Evolutionary conservation across 2,113 vertebrate genomes (phyloP).

Genomic region (human (Homo sapiens)): DNA sequence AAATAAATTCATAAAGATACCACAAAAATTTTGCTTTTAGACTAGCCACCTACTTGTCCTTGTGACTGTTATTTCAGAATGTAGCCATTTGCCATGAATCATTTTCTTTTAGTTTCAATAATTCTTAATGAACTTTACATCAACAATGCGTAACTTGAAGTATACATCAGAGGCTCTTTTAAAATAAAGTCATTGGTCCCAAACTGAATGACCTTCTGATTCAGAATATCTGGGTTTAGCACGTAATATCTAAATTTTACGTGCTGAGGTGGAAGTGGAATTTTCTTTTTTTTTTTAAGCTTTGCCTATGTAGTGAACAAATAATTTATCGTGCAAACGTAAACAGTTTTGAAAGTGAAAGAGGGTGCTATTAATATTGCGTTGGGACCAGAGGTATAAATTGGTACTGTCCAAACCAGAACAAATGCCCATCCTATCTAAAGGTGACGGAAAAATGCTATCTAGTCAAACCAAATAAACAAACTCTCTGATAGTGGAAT

Average conservation of each 20-base stretch:
- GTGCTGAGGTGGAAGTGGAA: too few relatives aligned
- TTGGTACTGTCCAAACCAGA: background rate
- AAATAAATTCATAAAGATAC: background rate
- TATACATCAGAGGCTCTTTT: background rate
- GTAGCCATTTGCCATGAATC: background rate
- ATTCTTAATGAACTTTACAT: background rate
- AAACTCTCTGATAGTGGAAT: background rate
- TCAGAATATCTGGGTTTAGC: background rate
- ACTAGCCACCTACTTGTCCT: background rate
- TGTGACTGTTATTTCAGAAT: background rate
- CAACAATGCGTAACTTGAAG: background rate
- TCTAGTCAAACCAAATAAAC: background rate
- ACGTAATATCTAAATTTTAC: too few relatives aligned
- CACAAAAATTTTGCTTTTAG: background rate
- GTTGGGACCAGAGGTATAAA: background rate
- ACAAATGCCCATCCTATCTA: background rate
- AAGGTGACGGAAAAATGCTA: background rate
- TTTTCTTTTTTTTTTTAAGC: background rate
- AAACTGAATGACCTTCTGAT: background rate
- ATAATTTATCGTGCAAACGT: background rate
- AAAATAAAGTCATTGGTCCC: background rate
- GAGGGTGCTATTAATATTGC: background rate
- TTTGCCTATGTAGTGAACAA: background rate
- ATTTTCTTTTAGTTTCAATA: background rate
- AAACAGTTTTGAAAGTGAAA: background rate